Evolutionary conservation across 1,140 invertebrate genomes (phyloP).

Genomic region (Drosophila asahinai): DNA sequence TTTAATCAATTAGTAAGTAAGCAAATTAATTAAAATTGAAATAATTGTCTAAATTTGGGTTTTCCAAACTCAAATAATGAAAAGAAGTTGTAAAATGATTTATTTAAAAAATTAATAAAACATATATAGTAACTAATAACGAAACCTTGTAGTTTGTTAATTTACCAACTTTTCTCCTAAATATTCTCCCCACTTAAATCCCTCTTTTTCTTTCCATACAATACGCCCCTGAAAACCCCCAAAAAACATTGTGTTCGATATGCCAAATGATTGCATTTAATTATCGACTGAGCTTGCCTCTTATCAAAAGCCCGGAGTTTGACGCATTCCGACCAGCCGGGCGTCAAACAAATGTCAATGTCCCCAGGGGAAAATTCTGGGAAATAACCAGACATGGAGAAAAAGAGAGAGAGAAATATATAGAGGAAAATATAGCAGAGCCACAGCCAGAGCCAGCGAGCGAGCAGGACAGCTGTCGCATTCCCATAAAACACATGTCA

Average conservation of each 20-base stretch:
- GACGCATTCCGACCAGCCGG: slow-evolving; percentile 24
- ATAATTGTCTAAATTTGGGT: too few species aligned
- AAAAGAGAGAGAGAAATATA: background rate
- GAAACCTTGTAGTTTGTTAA: background rate
- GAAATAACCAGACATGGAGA: slow-evolving; percentile 3
- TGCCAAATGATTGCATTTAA: slow-evolving; percentile 67
- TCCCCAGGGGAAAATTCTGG: slow-evolving; percentile 22
- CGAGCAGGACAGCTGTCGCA: slow-evolving; percentile 27
- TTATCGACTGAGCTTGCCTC: slow-evolving; percentile 48
- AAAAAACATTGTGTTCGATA: slow-evolving; percentile 31
- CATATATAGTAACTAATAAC: background rate
- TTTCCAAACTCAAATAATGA: too few species aligned
- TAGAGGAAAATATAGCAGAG: background rate
- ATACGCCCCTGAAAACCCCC: slow-evolving; percentile 1
- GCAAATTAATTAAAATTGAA: background rate
- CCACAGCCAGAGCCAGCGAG: background rate
- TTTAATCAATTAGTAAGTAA: background rate
- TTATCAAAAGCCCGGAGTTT: slow-evolving; percentile 46
- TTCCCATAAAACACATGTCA: slow-evolving; percentile 52
- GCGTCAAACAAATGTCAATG: slow-evolving; percentile 53
- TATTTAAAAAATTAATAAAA: background rate
- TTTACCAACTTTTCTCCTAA: background rate
- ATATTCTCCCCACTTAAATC: too few species aligned
- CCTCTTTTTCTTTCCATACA: background rate
- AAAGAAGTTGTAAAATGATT: background rate